Evolutionary conservation across 2,113 vertebrate genomes (phyloP), one percentile per base, ranked within the genome.

Genomic region (Conger conger): DNA sequence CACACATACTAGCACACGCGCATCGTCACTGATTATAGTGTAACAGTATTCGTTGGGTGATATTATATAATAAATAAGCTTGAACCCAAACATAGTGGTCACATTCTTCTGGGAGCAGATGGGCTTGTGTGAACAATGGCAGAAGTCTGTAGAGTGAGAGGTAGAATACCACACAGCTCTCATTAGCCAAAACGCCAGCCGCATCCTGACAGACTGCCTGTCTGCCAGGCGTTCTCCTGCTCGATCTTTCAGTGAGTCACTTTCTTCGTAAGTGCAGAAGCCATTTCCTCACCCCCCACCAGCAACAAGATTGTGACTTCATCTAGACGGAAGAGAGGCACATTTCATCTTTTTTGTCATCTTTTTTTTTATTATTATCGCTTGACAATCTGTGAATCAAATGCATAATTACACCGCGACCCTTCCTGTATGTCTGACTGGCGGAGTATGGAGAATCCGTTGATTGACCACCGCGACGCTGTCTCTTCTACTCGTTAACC

Each of bases 91-190:
- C 90, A 90, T 91, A 89, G 85, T 87, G 84, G 87, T 92, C 89
- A 89, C 93, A 94, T 92, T 94, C 93, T 93, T 92, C 90, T 93
- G 89, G 87, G 89, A 88, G 90, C 93, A 94, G 91, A 93, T 93
- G 93, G 87, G 87, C 89, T 91, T 91, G 90, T 85, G 82, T 86
- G 93, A 90, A 94, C 93, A 92, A 93, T 92, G 88, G 88, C 87
- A 85, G 90, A 90, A 89, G 92, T 92, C 94, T 94, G 90, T 91
- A 92, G 92, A 88, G 89, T 92, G 93, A 92, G 91, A 93, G 93
- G 93, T 91, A 90, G 91, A 93, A 92, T 87, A 90, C 90, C 88
- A 13, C 45, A 50, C 45, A 83, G 88, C 89, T 91, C 87, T 88
- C 86, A 91, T 91, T 90, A 91, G 88, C 90, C 89, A 90, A 88